Percentiles rank a stretch among this genome's conserved stretches.
These are phyloP conservation scores for Nyctalus aviator DNA, from an alignment of 2,797 vertebrate species.

Conservation along the genomic window DNA sequence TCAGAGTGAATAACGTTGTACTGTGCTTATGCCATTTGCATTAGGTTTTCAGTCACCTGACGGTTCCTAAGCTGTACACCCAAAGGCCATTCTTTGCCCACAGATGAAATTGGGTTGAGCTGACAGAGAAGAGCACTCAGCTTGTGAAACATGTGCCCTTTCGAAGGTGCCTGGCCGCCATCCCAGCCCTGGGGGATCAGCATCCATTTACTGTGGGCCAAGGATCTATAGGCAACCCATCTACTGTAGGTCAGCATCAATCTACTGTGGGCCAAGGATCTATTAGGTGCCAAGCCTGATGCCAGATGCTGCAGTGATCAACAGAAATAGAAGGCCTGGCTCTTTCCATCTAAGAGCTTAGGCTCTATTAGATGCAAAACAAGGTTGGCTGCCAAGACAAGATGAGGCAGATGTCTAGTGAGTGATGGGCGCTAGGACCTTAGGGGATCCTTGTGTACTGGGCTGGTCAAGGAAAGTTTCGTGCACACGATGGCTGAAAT, in stretches of 20 bases:
- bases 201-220: not conserved
- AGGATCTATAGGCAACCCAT: not conserved
- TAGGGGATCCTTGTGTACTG: rapidly evolving
- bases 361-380: not conserved
- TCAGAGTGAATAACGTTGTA: not conserved
- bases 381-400: not conserved
- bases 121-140: not conserved
- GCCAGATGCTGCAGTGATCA: not conserved
- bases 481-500: not conserved
- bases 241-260: not conserved
- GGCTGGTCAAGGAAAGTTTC: not conserved
- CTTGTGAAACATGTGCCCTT: not conserved
- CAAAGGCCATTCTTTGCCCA: not conserved
- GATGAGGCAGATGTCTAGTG: not conserved
- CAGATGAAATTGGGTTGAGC: not conserved
- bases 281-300: not conserved
- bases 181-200: not conserved
- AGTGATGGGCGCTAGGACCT: not conserved
- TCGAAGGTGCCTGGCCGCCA: not conserved
- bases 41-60: slow-evolving; percentile 12
- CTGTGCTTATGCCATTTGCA: slow-evolving; percentile 18
- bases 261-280: not conserved
- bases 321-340: not conserved
- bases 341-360: not conserved
- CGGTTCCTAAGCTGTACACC: not conserved